Percentiles rank a stretch among this genome's conserved stretches.
Evolutionary conservation across 2,888 invertebrate species (phyloP).

Genomic region (Mesorhabditis belari): DNA sequence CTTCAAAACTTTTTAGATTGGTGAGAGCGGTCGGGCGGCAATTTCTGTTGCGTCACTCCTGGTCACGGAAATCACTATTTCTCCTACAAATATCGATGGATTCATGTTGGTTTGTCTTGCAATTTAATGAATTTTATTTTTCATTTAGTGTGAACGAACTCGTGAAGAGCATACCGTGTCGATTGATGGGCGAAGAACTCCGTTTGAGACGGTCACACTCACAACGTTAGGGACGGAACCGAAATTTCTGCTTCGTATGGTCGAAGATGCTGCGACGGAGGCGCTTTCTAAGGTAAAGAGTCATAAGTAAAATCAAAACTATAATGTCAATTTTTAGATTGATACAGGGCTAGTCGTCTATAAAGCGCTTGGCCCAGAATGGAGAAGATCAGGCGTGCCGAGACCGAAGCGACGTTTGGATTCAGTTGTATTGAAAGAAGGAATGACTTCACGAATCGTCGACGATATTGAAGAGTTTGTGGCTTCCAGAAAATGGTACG

Average conservation of each 20-base stretch:
- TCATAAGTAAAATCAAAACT: slow-evolving; percentile 63
- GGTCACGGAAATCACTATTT: slow-evolving; percentile 49
- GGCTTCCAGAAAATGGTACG: slow-evolving; percentile 72
- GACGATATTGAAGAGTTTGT: slow-evolving; percentile 85
- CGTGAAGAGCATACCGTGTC: slow-evolving; percentile 47
- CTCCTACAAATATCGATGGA: slow-evolving; percentile 29
- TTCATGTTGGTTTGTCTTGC: background rate
- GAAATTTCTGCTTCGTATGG: slow-evolving; percentile 21
- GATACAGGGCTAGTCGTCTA: slow-evolving; percentile 88
- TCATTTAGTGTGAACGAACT: slow-evolving; percentile 28
- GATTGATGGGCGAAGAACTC: slow-evolving; percentile 37
- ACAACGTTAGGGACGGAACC: slow-evolving; percentile 44
- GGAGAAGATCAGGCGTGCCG: slow-evolving; percentile 81
- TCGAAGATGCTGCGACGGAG: slow-evolving; percentile 40
- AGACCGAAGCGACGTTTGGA: slow-evolving; percentile 46
- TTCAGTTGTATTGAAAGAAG: slow-evolving; percentile 76
- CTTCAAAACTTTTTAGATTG: slow-evolving; percentile 36
- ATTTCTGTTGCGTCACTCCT: slow-evolving; percentile 38
- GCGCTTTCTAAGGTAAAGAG: slow-evolving; percentile 34
- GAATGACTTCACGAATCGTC: slow-evolving; percentile 71
- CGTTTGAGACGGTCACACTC: slow-evolving; percentile 50
- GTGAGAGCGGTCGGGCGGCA: slow-evolving; percentile 43
- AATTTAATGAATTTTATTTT: slow-evolving; percentile 55
- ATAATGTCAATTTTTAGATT: slow-evolving; percentile 13
- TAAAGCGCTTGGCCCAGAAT: slow-evolving; percentile 87